A percentile compares a stretch with the other conserved stretches of the same genome.
These are phyloP conservation scores for Corvus hawaiiensis DNA, from an alignment of 2,113 vertebrate genomes.

Conservation along the genomic window DNA sequence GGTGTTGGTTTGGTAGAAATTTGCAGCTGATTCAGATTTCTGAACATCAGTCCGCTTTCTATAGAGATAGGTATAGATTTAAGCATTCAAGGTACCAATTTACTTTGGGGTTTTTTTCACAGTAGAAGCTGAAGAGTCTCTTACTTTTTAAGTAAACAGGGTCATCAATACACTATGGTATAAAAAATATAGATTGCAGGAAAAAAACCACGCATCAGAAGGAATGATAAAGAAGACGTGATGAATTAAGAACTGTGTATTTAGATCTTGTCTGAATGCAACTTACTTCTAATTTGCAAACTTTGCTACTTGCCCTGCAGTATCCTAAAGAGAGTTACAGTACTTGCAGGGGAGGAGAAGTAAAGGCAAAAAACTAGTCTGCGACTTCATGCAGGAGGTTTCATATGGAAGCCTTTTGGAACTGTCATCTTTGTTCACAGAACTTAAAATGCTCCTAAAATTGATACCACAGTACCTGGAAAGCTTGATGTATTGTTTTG, in stretches of 20 bases:
- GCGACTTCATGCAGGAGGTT: conserved; percentile 8
- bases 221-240: background rate
- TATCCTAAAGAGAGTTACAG: conserved; percentile 6
- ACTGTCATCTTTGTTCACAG: conserved; percentile 36
- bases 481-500: conserved; percentile 40
- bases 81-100: background rate
- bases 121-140: background rate
- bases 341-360: background rate
- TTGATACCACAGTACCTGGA: conserved; percentile 12
- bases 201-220: background rate
- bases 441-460: conserved; percentile 26
- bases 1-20: background rate
- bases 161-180: background rate
- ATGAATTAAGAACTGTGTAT: background rate
- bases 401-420: conserved; percentile 7
- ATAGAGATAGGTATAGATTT: background rate
- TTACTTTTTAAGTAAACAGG: background rate
- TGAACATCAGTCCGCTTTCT: background rate
- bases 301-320: background rate
- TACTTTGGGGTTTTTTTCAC: background rate
- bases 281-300: background rate
- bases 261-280: background rate
- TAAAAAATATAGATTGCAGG: background rate
- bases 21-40: background rate
- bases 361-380: background rate